Base-by-base conservation (phyloP, 2,888 invertebrate genomes). In the Macrophya alboannulata region DNA sequence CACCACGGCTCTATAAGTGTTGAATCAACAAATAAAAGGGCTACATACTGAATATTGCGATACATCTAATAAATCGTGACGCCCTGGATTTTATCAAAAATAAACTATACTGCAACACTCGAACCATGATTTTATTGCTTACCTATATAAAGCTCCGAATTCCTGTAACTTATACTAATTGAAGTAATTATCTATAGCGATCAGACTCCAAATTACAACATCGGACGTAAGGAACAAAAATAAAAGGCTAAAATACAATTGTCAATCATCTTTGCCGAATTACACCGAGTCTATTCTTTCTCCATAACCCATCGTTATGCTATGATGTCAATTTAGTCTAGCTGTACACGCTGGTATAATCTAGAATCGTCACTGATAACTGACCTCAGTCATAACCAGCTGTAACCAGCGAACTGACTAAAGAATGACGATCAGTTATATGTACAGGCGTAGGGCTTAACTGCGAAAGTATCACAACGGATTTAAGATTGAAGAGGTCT, bases 321-420 rank as follows among this genome's bases (percentile, higher is more conserved):
- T 74, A 25, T 12, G n/a, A 45, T 45, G 21, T 3, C 45, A 9
- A 21, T 45, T 10, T 74, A 43, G 21, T 21, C 8, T 45, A 0
- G 43, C 10, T 43, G 9, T 31, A 25, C 72, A 45, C 8, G 59
- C 12, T 9, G n/a, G 43, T 81, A 25, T 12, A 31, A 40, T 40
- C 37, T 31, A 62, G 25, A 59, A 43, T 43, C 21, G 37, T 81
- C 37, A 59, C 62, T 37, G 62, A 79, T 79, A 79, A 79, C 43
- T 79, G 79, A 79, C 79, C 79, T 62, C 79, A 43, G 79, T 62
- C n/a, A 79, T 37, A 79, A 62, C 79, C 43, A 79, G 79, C 12
- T 77, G 77, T 55, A 77, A 77, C 77, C 55, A 37, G 55, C 55
- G 9, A 37, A 10, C 45, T 21, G 74, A 74, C 71, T 71, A 40